Base-by-base conservation (phyloP, 2,797 vertebrate species). In the Chloroceryle inda region DNA sequence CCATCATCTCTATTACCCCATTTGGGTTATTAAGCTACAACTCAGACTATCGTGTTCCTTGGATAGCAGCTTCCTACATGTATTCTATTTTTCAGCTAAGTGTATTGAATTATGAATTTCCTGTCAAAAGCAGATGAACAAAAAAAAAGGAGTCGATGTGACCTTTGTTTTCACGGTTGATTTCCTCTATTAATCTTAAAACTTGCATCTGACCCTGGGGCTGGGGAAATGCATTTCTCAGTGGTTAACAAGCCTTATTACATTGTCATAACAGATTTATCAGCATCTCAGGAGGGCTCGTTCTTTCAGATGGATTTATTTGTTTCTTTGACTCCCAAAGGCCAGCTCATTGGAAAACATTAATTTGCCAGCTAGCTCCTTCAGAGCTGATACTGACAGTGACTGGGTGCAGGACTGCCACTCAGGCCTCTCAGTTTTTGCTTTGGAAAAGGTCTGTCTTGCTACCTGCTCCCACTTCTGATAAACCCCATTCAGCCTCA, bases 221-320 rank as follows among this genome's bases (percentile, higher is more conserved):
- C 72, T 85, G 58, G 53, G 45, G 42, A 92, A 94, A 95, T 85
- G 40, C 42, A 55, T 92, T 85, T 93, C 74, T 88, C 53, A 29
- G 40, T 93, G 77, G 91, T 96, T 94, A 97, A 90, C 94, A 94
- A 92, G 79, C 33, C 85, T 88, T 85, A 50, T 84, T 87, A 50
- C 17, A 35, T 77, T 94, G 94, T 95, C 94, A 67, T 89, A 95
- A 89, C 52, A 94, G 63, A 96, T 96, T 94, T 86, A 81, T 97
- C 92, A 85, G 63, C 47, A 53, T 93, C 73, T 58, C 69, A 69
- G 33, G 31, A 76, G 81, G 69, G 45, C 67, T 95, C 0, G 0
- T 84, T 96, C 79, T 88, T 89, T 85, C 77, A 91, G 95, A 90
- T 86, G 88, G 94, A 92, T 95, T 94, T 95, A 82, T 91, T 96